These are phyloP conservation scores for Brienomyrus longianalis DNA, from an alignment of 2,113 vertebrate genomes.

Conservation along the genomic window DNA sequence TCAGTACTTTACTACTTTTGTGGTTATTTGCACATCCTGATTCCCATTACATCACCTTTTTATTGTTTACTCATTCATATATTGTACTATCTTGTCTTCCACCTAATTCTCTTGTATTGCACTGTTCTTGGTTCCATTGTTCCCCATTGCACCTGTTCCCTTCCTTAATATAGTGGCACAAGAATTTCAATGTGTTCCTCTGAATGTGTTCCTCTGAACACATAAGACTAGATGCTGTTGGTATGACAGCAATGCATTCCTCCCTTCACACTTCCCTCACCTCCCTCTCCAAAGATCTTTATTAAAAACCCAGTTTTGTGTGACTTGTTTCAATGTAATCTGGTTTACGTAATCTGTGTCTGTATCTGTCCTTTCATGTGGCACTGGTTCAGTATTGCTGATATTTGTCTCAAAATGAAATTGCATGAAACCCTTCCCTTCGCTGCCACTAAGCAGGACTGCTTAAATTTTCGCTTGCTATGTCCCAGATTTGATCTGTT, in stretches of 20 bases:
- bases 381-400: no score
- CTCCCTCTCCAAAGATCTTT: no score
- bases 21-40: neutral
- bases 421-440: no score
- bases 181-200: no score
- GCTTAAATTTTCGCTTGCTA: no score
- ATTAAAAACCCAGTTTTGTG: no score
- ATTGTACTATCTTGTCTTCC: neutral
- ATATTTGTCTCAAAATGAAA: no score
- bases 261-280: neutral
- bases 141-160: neutral
- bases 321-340: no score
- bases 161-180: neutral
- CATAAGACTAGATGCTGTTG: neutral
- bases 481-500: no score
- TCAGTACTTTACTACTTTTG: neutral
- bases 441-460: no score
- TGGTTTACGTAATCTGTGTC: no score
- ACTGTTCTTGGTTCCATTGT: neutral
- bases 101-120: neutral
- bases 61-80: neutral
- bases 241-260: neutral
- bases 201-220: neutral
- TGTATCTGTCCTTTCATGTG: no score
- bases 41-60: neutral